These are phyloP conservation scores for Drosophila borealis DNA, from an alignment of 2,888 invertebrate species.

Conservation along the genomic window DNA sequence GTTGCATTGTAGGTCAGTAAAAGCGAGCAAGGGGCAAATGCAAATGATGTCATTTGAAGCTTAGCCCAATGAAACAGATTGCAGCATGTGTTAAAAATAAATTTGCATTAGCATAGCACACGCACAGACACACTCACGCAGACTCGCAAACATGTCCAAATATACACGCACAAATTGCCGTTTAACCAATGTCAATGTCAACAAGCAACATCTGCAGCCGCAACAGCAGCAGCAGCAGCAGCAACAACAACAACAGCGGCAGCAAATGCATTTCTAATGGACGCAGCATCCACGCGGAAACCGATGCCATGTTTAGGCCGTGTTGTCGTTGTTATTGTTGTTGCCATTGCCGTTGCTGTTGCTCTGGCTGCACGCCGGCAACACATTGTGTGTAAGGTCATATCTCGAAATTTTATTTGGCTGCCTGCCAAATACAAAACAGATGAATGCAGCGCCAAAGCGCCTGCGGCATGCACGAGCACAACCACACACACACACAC, in stretches of 20 bases:
- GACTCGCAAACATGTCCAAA: constrained; percentile 45
- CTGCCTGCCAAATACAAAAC: constrained; percentile 75
- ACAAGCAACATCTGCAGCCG: constrained; percentile 63
- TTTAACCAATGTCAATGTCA: constrained; percentile 79
- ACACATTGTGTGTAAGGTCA: constrained; percentile 70
- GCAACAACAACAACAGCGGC: constrained; percentile 31
- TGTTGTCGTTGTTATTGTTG: constrained; percentile 25
- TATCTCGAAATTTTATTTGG: constrained; percentile 77
- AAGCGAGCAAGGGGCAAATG: constrained; percentile 32
- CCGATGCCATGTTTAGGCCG: constrained; percentile 69
- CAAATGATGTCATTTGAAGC: constrained; percentile 63
- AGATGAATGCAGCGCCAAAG: constrained; percentile 66
- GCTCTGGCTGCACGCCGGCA: constrained; percentile 52
- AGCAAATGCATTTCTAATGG: constrained; percentile 76
- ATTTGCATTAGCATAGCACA: constrained; percentile 52
- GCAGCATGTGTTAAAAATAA: constrained; percentile 64
- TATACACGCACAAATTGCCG: constrained; percentile 73
- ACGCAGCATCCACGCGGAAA: constrained; percentile 76
- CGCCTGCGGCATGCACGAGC: constrained; percentile 56
- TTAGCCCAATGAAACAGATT: constrained; percentile 75
- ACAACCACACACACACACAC: constrained; percentile 15
- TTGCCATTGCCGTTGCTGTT: constrained; percentile 11
- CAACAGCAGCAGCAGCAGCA: constrained; percentile 36
- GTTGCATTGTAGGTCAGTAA: constrained; percentile 65
- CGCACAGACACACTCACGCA: constrained; percentile 3